phyloP scores from a whole-genome alignment of 2,113 vertebrate genomes.

The Lepus timidus region DNA sequence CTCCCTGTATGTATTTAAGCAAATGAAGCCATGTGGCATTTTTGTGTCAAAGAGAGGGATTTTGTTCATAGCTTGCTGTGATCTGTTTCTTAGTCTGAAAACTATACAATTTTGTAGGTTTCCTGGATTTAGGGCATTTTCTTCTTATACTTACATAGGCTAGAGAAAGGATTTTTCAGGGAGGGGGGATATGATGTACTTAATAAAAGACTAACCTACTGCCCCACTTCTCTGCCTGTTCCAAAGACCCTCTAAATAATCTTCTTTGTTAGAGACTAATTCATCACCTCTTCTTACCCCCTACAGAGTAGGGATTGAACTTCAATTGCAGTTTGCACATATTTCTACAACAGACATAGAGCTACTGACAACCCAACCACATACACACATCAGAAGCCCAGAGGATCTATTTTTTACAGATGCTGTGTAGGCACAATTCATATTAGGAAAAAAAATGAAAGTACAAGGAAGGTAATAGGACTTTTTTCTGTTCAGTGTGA shows the following conservation, averaged over 20 bases:
- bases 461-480: background rate
- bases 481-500: background rate
- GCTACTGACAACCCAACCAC: background rate
- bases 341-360: background rate
- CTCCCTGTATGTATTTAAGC: background rate
- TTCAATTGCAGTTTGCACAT: constrained; percentile 39
- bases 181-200: background rate
- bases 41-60: background rate
- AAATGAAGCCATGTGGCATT: constrained; percentile 39
- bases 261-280: constrained; percentile 63
- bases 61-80: constrained; percentile 32
- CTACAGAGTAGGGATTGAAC: constrained; percentile 1
- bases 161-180: constrained; percentile 10
- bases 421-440: background rate
- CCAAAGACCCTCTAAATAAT: constrained; percentile 44
- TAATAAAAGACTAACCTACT: constrained; percentile 62
- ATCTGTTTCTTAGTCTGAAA: constrained; percentile 2
- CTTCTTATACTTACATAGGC: background rate
- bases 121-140: constrained; percentile 37
- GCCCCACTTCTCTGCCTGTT: constrained; percentile 31
- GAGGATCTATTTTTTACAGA: background rate
- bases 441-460: background rate
- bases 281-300: constrained; percentile 57
- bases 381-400: background rate
- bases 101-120: background rate